Conservation (phyloP, 2,888 invertebrate genomes). For the Phyllotreta striolata region DNA sequence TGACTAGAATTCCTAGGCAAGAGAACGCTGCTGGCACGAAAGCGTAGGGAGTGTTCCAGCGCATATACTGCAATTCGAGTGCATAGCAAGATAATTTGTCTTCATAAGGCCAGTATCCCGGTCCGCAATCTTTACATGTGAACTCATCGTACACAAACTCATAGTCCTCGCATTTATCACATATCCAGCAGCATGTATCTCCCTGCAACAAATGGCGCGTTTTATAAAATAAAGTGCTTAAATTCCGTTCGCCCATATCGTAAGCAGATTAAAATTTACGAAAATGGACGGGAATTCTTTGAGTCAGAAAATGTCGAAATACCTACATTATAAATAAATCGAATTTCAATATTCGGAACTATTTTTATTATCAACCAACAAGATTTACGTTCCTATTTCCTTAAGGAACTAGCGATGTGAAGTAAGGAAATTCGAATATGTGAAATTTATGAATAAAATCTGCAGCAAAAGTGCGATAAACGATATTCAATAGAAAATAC, state of each 20-base stretch:
- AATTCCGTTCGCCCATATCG: not conserved
- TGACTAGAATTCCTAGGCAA: conserved; percentile 68
- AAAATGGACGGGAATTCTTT: not conserved
- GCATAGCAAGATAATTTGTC: conserved; percentile 70
- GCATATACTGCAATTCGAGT: conserved; percentile 70
- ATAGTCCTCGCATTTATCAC: conserved; percentile 74
- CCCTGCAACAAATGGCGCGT: conserved; percentile 57
- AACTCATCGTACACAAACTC: conserved; percentile 73
- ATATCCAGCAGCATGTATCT: conserved; percentile 81
- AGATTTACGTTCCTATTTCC: no score
- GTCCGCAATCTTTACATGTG: conserved; percentile 71
- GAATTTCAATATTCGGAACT: no score
- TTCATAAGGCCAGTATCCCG: conserved; percentile 69
- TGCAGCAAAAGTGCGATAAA: no score
- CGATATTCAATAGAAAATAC: no score
- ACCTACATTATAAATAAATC: no score
- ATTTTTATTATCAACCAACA: no score
- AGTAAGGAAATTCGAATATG: no score
- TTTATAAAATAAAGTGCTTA: not conserved
- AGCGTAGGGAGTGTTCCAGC: conserved; percentile 72
- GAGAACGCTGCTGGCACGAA: conserved; percentile 71
- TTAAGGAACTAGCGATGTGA: no score
- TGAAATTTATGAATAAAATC: no score
- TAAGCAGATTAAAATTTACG: not conserved
- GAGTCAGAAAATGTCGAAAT: no score